Base-by-base conservation (phyloP, 2,888 invertebrate genomes). In the Brachynemurus nebulosus region DNA sequence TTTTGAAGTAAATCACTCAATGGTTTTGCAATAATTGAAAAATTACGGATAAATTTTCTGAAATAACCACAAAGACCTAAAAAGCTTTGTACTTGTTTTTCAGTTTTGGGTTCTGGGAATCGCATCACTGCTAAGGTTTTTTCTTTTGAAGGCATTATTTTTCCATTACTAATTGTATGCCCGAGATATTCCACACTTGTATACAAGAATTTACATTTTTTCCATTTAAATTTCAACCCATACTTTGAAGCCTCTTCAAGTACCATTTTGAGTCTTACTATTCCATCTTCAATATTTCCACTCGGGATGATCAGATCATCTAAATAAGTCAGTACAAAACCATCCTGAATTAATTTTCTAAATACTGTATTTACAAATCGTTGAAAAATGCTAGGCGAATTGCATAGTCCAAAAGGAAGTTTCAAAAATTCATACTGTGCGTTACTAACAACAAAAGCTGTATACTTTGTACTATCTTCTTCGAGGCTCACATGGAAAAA, bases 21-120 rank as follows among this genome's bases (percentile, higher is more conserved):
- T 17, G 44, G 46, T 3, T 30, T 35, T 4, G 48, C 48, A 5
- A 37, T 37, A 3, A 16, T 3, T 37, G 37, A 36, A 16, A 17
- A 43, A 7, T 21, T 8, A 18, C 11, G 9, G 16, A 43, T 37
- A 14, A 37, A 51, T 37, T 49, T 51, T 3, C 50, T 44, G 35
- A 52, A 52, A 40, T 49, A 52, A 14, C 52, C 52, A 2, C 49
- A 44, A 3, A 52, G 39, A 6, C 52, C 49, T 12, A 50, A 33
- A 37, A 47, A 52, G 8, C 45, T 35, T 44, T 50, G 50, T 3
- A 50, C 23, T 14, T 40, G 40, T 16, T 42, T 44, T 5, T 47
- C 23, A 11, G 35, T 46, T 9, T 18, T 46, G 1, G 47, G 46
- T 27, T 43, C 41, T 2, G 49, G 38, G 46, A 48, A 51, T 3